Conservation (phyloP, 2,113 vertebrate species). For the Syrrhaptes paradoxus region DNA sequence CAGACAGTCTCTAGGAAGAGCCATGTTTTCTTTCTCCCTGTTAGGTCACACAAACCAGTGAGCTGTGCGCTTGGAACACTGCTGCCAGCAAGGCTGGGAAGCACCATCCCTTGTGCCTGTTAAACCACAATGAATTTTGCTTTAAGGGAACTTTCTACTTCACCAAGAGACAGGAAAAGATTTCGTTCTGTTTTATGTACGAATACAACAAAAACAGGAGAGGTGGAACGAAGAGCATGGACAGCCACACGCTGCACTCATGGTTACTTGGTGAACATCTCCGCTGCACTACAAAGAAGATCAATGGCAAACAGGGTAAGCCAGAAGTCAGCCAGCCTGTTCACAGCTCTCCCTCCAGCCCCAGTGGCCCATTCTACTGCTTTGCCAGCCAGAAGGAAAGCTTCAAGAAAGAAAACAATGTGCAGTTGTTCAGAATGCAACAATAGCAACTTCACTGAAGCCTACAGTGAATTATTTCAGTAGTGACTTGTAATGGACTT, state of each 20-base stretch:
- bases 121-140: constrained; percentile 55
- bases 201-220: not conserved
- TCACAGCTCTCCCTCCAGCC: not conserved
- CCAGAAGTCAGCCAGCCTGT: not conserved
- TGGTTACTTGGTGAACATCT: not conserved
- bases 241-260: not conserved
- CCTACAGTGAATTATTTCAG: not conserved
- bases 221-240: not conserved
- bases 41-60: constrained; percentile 67
- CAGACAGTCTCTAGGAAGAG: constrained; percentile 69
- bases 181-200: not conserved
- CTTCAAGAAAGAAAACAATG: not conserved
- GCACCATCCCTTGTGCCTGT: constrained; percentile 20
- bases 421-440: not conserved
- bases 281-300: not conserved
- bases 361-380: not conserved
- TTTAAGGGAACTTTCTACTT: constrained; percentile 42
- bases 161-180: not conserved
- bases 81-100: constrained; percentile 52
- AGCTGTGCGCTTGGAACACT: constrained; percentile 59
- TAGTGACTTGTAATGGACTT: constrained; percentile 27
- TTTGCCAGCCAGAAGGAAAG: not conserved
- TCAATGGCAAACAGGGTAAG: not conserved
- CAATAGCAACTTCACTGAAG: not conserved
- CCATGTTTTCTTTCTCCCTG: constrained; percentile 65